phyloP scores from a whole-genome alignment of 1,140 invertebrate species.

The Augochlora pura region DNA sequence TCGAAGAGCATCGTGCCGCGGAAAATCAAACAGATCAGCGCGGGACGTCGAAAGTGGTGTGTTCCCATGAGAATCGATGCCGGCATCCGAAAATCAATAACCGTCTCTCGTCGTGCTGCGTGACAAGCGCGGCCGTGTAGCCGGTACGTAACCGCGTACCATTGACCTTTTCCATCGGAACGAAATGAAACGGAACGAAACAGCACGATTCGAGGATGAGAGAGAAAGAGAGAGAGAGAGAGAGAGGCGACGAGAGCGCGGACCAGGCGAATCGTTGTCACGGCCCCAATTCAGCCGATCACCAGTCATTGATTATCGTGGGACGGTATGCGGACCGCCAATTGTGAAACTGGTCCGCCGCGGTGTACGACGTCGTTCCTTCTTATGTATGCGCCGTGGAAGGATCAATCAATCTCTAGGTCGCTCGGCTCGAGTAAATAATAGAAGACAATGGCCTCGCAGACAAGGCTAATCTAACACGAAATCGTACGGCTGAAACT shows the following conservation, averaged over 20 bases:
- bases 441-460: slow-evolving; percentile 39
- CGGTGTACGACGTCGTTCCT: slow-evolving; percentile 27
- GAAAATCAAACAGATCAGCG: not conserved
- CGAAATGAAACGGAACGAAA: slow-evolving; percentile 30
- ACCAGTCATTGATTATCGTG: slow-evolving; percentile 69
- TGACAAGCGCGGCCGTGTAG: slow-evolving; percentile 44
- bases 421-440: not conserved
- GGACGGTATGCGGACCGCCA: slow-evolving; percentile 56
- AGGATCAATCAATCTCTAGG: slow-evolving; percentile 43
- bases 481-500: slow-evolving; percentile 3
- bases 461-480: slow-evolving; percentile 15
- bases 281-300: slow-evolving; percentile 67
- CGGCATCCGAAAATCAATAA: slow-evolving; percentile 54
- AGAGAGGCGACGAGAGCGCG: too few species aligned
- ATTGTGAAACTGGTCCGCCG: slow-evolving; percentile 50
- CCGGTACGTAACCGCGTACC: slow-evolving; percentile 39
- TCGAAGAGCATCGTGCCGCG: too few species aligned
- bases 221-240: too few species aligned
- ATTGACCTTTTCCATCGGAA: slow-evolving; percentile 59
- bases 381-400: slow-evolving; percentile 26
- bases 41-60: not conserved
- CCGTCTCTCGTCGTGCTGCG: slow-evolving; percentile 10
- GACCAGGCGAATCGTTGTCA: slow-evolving; percentile 50
- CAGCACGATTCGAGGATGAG: slow-evolving; percentile 2
- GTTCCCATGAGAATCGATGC: slow-evolving; percentile 14